Conservation (phyloP, 2,797 vertebrate species). For the Balearica regulorum region DNA sequence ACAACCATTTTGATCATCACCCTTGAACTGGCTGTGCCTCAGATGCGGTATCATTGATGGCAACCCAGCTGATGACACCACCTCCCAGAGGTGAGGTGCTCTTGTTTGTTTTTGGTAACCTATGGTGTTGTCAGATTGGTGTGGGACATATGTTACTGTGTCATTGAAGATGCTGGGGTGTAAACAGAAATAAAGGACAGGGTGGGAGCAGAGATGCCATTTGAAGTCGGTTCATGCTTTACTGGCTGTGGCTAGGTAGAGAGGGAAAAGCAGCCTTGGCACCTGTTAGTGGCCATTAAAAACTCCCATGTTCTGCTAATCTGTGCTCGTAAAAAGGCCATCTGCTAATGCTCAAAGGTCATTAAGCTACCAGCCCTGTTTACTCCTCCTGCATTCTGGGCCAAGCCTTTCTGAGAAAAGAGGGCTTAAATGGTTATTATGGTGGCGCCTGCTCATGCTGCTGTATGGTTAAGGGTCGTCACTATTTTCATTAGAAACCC, state of each 20-base stretch:
- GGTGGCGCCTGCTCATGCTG: constrained; percentile 31
- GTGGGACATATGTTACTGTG: neutral
- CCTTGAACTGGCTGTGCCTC: neutral
- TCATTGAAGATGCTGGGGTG: neutral
- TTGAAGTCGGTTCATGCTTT: neutral
- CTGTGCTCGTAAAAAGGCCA: constrained; percentile 78
- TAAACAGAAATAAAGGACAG: neutral
- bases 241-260: neutral
- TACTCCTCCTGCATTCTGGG: constrained; percentile 50
- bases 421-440: constrained; percentile 61
- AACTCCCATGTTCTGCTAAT: constrained; percentile 72
- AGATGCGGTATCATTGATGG: accelerated
- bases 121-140: neutral
- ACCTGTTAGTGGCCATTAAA: constrained; percentile 75
- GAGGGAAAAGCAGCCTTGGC: constrained; percentile 59
- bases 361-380: constrained; percentile 75
- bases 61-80: neutral
- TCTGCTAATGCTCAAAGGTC: constrained; percentile 81
- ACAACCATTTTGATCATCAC: neutral
- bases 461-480: neutral
- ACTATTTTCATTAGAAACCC: constrained; percentile 47
- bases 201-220: neutral
- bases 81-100: neutral
- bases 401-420: constrained; percentile 58
- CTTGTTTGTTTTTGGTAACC: neutral